phyloP scores from a whole-genome alignment of 2,888 invertebrate genomes.

The Apotomis turbidana region DNA sequence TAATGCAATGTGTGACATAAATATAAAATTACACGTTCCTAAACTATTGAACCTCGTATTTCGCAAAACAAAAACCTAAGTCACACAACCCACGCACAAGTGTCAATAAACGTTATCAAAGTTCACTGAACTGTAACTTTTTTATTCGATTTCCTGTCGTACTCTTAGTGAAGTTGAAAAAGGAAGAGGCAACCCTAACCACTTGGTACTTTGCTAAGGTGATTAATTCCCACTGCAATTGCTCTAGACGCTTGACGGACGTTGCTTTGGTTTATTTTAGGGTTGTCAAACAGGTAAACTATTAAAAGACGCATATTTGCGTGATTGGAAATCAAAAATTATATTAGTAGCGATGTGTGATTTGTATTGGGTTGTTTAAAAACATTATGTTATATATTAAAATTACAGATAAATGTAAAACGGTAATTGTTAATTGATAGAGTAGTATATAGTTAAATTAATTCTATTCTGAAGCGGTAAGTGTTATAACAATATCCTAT shows the following conservation, averaged over 20 bases:
- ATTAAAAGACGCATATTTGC: too few relatives aligned
- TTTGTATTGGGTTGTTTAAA: too few relatives aligned
- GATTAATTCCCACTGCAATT: slow-evolving; percentile 49
- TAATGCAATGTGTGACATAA: not conserved
- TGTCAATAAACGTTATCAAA: slow-evolving; percentile 23
- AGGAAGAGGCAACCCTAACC: slow-evolving; percentile 23
- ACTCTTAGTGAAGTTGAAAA: slow-evolving; percentile 23
- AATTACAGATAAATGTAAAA: too few relatives aligned
- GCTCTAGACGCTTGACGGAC: slow-evolving; percentile 50
- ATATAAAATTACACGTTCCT: not conserved
- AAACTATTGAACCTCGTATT: not conserved
- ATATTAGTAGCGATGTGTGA: too few relatives aligned
- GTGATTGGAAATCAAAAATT: too few relatives aligned
- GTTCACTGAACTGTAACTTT: slow-evolving; percentile 25
- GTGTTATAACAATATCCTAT: too few relatives aligned
- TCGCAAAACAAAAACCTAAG: slow-evolving; percentile 17
- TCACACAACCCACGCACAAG: slow-evolving; percentile 34
- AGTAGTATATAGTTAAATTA: too few relatives aligned
- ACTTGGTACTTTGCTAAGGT: slow-evolving; percentile 43
- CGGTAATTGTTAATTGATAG: too few relatives aligned
- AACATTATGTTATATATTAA: too few relatives aligned
- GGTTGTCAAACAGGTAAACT: slow-evolving; percentile 18
- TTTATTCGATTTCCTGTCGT: slow-evolving; percentile 28
- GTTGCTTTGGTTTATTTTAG: slow-evolving; percentile 42
- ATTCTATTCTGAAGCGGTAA: too few relatives aligned